Evolutionary conservation across 1,140 invertebrate species (phyloP).

Genomic region (Lepidurus couesii): DNA sequence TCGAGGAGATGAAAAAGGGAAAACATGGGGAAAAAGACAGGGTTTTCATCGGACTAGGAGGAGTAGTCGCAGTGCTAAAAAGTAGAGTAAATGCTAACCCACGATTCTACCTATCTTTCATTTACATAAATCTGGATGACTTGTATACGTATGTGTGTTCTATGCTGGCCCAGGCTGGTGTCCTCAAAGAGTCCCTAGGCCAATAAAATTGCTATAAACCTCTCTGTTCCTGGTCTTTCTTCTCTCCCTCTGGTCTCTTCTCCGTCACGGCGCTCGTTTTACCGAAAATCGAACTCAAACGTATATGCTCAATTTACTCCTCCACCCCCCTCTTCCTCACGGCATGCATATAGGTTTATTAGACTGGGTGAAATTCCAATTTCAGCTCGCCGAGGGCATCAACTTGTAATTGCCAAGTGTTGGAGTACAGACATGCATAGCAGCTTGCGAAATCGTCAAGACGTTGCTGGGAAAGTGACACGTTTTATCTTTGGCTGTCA

Average conservation of each 20-base stretch:
- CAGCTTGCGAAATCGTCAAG: not conserved
- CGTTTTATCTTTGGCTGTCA: not conserved
- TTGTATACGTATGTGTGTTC: not conserved
- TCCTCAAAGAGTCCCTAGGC: not conserved
- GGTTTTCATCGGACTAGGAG: not conserved
- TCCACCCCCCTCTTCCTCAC: too few relatives aligned
- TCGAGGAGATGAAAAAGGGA: not conserved
- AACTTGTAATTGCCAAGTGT: not conserved
- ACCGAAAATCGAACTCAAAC: too few relatives aligned
- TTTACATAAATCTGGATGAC: not conserved
- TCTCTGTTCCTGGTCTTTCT: not conserved
- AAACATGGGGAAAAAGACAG: not conserved
- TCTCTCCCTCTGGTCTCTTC: too few relatives aligned
- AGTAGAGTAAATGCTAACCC: too few relatives aligned
- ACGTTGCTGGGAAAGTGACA: not conserved
- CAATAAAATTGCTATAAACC: not conserved
- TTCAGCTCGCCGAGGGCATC: not conserved
- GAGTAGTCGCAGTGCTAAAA: too few relatives aligned
- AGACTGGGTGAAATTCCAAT: too few relatives aligned
- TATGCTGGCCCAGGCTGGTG: not conserved
- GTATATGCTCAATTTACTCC: too few relatives aligned
- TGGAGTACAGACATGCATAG: not conserved
- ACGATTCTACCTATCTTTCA: not conserved
- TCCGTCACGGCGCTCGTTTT: too few relatives aligned
- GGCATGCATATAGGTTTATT: too few relatives aligned